Percentiles rank a stretch among this genome's conserved stretches.
Evolutionary conservation across 2,797 vertebrate genomes (phyloP).

Genomic region (Pangasius larnaudii): DNA sequence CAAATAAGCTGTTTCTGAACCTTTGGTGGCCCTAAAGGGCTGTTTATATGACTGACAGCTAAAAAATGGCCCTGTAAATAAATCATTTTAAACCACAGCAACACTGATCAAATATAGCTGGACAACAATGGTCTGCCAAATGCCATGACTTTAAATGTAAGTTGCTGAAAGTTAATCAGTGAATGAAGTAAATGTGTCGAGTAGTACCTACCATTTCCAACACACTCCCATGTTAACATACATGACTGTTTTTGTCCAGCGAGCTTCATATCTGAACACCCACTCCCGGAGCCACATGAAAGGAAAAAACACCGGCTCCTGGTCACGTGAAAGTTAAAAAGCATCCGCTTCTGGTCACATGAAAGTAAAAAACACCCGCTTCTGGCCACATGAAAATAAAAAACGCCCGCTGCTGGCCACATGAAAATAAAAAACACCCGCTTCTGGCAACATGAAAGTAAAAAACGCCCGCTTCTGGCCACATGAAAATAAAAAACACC

Average conservation of each 20-base stretch:
- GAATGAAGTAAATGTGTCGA: neutral
- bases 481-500: too few relatives aligned
- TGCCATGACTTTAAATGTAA: too few relatives aligned
- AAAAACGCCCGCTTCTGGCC: too few relatives aligned
- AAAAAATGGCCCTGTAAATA: neutral
- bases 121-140: too few relatives aligned
- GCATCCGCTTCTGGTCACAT: too few relatives aligned
- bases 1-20: neutral
- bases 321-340: too few relatives aligned
- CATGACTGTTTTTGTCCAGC: neutral
- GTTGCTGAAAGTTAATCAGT: neutral
- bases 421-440: too few relatives aligned
- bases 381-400: neutral
- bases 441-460: neutral
- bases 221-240: neutral
- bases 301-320: too few relatives aligned
- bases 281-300: too few relatives aligned
- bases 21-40: neutral
- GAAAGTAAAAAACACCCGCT: too few relatives aligned
- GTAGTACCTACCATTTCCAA: neutral
- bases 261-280: neutral
- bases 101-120: neutral
- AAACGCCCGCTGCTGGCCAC: neutral
- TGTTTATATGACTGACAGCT: neutral
- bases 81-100: neutral